These are phyloP conservation scores for Alloscopus bannaensis DNA, from an alignment of 2,888 invertebrate genomes.

Conservation along the genomic window DNA sequence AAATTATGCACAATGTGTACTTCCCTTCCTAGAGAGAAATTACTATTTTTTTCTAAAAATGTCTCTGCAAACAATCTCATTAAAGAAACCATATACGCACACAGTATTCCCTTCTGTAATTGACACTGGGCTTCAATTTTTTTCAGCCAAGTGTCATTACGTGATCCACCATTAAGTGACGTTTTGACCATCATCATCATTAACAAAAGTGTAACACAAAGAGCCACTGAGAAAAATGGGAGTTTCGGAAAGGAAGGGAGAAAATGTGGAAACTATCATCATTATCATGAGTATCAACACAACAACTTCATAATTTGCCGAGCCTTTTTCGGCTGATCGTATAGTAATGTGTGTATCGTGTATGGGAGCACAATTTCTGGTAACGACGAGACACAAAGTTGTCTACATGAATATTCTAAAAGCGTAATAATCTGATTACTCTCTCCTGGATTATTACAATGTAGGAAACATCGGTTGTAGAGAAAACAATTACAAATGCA, in stretches of 20 bases:
- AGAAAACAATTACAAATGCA: conserved; percentile 62
- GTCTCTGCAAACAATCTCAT: conserved; percentile 59
- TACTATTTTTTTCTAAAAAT: conserved; percentile 18
- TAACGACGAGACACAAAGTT: conserved; percentile 26
- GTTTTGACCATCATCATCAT: conserved; percentile 61
- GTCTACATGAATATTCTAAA: conserved; percentile 54
- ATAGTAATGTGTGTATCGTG: no score
- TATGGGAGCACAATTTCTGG: conserved; percentile 17
- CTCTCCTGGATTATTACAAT: conserved; percentile 23
- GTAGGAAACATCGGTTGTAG: conserved; percentile 26
- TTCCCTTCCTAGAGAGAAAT: conserved; percentile 7
- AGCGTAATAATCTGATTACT: conserved; percentile 57
- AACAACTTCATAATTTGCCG: conserved; percentile 66
- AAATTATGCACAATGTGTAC: conserved; percentile 44
- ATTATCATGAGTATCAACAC: conserved; percentile 68
- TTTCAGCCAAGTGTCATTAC: conserved; percentile 56
- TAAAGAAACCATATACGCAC: conserved; percentile 31
- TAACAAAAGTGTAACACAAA: conserved; percentile 54
- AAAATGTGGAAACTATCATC: conserved; percentile 63
- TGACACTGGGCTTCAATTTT: conserved; percentile 51
- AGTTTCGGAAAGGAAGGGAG: conserved; percentile 27
- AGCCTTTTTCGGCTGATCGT: no score
- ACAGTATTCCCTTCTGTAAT: conserved; percentile 27
- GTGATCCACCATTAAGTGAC: conserved; percentile 57
- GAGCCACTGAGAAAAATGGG: conserved; percentile 26